These are phyloP conservation scores for Chunga burmeisteri DNA, from an alignment of 2,113 vertebrate species.

Conservation along the genomic window DNA sequence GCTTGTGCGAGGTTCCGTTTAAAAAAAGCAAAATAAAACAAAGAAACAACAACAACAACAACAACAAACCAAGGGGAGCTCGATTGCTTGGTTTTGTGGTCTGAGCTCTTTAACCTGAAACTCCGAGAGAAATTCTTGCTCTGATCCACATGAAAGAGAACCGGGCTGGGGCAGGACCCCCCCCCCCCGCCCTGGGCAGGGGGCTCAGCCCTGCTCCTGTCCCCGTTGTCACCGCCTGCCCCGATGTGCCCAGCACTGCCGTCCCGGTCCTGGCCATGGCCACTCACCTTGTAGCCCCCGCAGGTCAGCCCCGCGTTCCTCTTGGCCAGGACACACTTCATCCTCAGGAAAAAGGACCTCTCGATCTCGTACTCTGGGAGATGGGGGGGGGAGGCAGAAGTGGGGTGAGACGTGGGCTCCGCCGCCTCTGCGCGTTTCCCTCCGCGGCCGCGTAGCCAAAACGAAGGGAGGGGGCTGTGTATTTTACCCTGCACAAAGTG, in stretches of 20 bases:
- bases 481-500: constrained; percentile 93
- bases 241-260: background rate
- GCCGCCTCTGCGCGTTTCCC: background rate
- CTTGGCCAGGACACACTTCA: constrained; percentile 98
- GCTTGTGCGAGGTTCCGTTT: background rate
- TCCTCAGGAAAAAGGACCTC: constrained; percentile 94
- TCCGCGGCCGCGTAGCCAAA: background rate
- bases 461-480: no score
- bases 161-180: background rate
- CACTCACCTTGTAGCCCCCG: constrained; percentile 93
- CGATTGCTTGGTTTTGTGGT: background rate
- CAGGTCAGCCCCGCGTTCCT: constrained; percentile 96
- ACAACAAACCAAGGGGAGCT: background rate
- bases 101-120: background rate
- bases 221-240: background rate
- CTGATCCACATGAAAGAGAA: background rate
- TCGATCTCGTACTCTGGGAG: constrained; percentile 93
- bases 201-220: background rate
- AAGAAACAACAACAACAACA: background rate
- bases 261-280: background rate
- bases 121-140: background rate
- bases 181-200: background rate
- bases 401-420: background rate
- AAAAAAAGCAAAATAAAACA: background rate
- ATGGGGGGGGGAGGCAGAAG: background rate